These are phyloP conservation scores for Macquaria ambigua DNA, from an alignment of 2,113 vertebrate species.

Conservation along the genomic window DNA sequence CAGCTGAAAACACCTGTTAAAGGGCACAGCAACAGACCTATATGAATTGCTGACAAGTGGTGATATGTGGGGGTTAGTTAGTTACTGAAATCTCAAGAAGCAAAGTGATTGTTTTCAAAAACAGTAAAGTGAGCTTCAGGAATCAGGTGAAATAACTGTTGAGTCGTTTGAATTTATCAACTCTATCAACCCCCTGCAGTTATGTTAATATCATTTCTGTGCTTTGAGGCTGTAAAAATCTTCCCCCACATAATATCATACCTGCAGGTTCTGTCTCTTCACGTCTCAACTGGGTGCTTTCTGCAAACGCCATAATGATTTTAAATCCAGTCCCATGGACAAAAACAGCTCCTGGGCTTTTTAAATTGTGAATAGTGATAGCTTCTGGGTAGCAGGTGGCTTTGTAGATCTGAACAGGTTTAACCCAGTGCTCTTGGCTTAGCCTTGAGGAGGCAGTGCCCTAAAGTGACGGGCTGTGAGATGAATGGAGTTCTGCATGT, in stretches of 20 bases:
- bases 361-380: conserved; percentile 11
- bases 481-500: conserved; percentile 26
- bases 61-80: not conserved
- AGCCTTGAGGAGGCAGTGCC: conserved; percentile 33
- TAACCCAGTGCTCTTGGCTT: conserved; percentile 40
- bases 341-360: conserved; percentile 34
- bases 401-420: conserved; percentile 50
- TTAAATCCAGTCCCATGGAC: conserved; percentile 23
- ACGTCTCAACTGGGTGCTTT: conserved; percentile 35
- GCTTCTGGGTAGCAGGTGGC: conserved; percentile 54
- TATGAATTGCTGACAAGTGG: not conserved
- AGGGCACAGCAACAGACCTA: not conserved
- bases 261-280: conserved; percentile 50
- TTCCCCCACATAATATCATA: conserved; percentile 16
- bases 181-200: conserved; percentile 46
- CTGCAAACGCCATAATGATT: conserved; percentile 54
- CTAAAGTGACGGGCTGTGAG: conserved; percentile 5
- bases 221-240: conserved; percentile 21
- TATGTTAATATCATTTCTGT: conserved; percentile 27
- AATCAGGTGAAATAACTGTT: conserved; percentile 38
- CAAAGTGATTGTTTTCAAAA: conserved; percentile 14
- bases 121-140: not conserved
- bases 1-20: not conserved
- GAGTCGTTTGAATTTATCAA: conserved; percentile 45
- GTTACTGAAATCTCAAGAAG: not conserved